Evolutionary conservation across 1,140 invertebrate species (phyloP), one percentile per base, ranked within the genome.

Genomic region (Hormaphis cornu): DNA sequence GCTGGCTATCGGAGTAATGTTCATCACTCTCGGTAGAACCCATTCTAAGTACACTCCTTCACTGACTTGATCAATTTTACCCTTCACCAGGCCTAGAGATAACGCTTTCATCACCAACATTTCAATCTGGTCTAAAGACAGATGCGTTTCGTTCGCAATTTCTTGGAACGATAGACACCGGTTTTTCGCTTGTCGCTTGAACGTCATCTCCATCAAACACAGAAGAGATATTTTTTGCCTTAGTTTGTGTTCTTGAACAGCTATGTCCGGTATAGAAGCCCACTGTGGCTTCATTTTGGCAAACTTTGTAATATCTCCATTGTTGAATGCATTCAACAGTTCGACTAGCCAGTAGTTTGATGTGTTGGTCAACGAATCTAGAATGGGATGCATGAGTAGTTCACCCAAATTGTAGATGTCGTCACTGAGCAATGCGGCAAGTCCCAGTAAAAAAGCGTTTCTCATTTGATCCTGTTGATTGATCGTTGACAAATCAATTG

Each of bases 381-480:
- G 79, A 35, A 99, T 89, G 3, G 94, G 93, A 83, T 99, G 96
- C 22, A 93, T 92, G 30, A 98, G 77, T 75, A 99, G 79, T 81
- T 99, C 97, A 0, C 95, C 96, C 75, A 99, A 88, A 79, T 99
- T 99, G 78, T 98, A 99, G 18, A 99, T 91, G 42, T 90, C 91
- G 75, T 98, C 91, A 10, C 95, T 96, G 1, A 98, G 78, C 12
- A 99, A 83, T 1, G 95, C 96, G 10, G 97, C 95, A 6, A 99
- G 79, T 0, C 93, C 91, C 16, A 99, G 82, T 74, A 93, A 89
- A 77, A 95, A 93, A 0, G 95, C 96, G 77, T 89, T 88, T 73
- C 88, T 87, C 71, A 84, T 84, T 79, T 90, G 89, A 76, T 87
- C 85, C 73, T 84, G 83, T 70, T 79, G 81, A 37, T 80, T 80